phyloP scores from a whole-genome alignment of 2,797 vertebrate genomes.

The Rhinichthys osculus region DNA sequence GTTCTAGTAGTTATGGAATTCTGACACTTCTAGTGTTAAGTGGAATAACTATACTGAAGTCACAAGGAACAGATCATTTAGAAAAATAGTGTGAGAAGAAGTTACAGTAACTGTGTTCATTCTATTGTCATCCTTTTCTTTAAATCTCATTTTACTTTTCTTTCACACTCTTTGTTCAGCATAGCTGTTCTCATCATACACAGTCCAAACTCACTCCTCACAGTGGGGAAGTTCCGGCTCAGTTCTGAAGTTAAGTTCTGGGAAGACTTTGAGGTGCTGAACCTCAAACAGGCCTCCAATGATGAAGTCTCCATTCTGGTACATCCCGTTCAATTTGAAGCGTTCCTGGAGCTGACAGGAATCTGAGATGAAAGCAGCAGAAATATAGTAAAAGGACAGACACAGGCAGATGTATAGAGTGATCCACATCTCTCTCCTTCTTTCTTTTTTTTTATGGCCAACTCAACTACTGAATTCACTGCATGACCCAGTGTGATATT shows the following conservation, averaged over 20 bases:
- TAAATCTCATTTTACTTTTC: background rate
- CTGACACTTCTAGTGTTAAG: too few relatives aligned
- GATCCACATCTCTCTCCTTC: constrained; percentile 56
- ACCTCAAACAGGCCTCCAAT: constrained; percentile 63
- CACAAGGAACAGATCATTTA: background rate
- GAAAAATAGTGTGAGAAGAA: background rate
- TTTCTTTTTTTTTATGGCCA: background rate
- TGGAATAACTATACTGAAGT: background rate
- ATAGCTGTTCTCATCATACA: background rate
- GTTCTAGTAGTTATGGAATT: too few relatives aligned
- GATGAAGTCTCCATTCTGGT: constrained; percentile 60
- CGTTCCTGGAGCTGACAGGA: constrained; percentile 57
- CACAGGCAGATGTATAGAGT: constrained; percentile 44
- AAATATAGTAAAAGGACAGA: constrained; percentile 38
- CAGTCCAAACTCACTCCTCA: constrained; percentile 40
- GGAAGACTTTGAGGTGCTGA: constrained; percentile 37
- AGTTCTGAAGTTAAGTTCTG: constrained; percentile 61
- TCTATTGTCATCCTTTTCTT: background rate
- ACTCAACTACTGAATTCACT: background rate
- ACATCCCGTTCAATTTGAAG: constrained; percentile 67
- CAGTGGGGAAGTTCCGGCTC: constrained; percentile 64
- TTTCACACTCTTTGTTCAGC: background rate
- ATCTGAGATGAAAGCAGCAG: constrained; percentile 8
- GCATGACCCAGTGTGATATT: background rate
- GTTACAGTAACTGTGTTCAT: background rate